Percentiles rank a stretch among this genome's conserved stretches.
Evolutionary conservation across 2,113 vertebrate genomes (phyloP).

Genomic region (Malurus melanocephalus): DNA sequence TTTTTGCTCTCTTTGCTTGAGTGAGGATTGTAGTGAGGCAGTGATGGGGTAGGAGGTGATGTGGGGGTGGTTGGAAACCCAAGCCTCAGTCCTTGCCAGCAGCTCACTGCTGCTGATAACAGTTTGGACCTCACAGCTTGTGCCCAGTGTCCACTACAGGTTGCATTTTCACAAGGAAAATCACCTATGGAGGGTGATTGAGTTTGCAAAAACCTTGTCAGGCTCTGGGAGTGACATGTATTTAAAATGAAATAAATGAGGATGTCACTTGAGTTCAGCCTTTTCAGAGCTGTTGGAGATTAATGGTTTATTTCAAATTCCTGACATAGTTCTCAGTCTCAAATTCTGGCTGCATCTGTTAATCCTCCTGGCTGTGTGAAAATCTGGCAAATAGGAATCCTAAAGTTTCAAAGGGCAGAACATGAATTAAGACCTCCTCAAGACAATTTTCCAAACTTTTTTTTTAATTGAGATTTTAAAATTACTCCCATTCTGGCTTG

Average conservation of each 20-base stretch:
- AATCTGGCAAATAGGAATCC: neutral
- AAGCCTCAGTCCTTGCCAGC: rapidly evolving
- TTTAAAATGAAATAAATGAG: conserved; percentile 45
- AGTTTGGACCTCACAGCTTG: neutral
- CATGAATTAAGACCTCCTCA: neutral
- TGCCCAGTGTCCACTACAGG: neutral
- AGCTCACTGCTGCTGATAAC: rapidly evolving
- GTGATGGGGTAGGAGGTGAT: neutral
- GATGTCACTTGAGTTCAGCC: conserved; percentile 9
- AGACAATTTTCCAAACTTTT: conserved; percentile 12
- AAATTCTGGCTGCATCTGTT: conserved; percentile 14
- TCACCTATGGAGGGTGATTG: neutral
- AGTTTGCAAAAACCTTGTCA: neutral
- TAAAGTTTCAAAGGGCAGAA: neutral
- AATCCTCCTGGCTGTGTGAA: neutral
- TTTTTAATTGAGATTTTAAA: neutral
- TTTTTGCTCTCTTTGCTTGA: neutral
- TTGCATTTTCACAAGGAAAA: neutral
- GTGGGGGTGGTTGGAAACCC: neutral
- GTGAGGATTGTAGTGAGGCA: neutral
- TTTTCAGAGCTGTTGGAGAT: conserved; percentile 21
- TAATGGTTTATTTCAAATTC: conserved; percentile 44
- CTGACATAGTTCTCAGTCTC: conserved; percentile 50
- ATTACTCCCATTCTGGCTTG: neutral
- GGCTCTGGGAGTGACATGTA: neutral